Percentiles rank a stretch among this genome's conserved stretches.
These are phyloP conservation scores for Ceratina calcarata DNA, from an alignment of 1,140 invertebrate genomes.

Conservation along the genomic window DNA sequence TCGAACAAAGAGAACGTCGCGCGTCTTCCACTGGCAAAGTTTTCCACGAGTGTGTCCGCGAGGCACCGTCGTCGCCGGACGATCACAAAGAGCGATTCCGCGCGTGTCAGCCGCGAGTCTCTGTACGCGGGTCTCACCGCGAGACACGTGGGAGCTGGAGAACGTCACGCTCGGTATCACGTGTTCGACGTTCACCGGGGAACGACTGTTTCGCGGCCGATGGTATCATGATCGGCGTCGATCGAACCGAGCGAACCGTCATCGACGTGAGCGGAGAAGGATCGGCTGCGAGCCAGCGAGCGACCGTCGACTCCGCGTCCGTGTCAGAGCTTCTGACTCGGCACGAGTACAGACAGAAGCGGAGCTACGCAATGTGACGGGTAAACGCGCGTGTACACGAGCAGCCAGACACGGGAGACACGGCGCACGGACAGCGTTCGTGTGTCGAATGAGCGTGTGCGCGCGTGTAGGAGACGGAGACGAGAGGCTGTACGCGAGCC, in stretches of 20 bases:
- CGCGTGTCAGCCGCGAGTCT: background rate
- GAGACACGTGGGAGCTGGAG: conserved; percentile 37
- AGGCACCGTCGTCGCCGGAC: background rate
- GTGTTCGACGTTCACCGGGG: conserved; percentile 20
- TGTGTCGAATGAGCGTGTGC: conserved; percentile 44
- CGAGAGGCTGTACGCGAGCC: conserved; percentile 33
- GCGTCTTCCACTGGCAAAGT: background rate
- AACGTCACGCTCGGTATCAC: conserved; percentile 24
- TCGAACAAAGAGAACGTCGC: background rate
- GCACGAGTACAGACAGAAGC: conserved; percentile 76
- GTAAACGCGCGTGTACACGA: conserved; percentile 64
- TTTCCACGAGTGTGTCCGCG: background rate
- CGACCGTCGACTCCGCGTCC: conserved; percentile 60
- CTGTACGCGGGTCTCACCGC: conserved; percentile 4
- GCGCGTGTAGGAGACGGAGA: conserved; percentile 52
- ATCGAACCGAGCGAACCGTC: conserved; percentile 19
- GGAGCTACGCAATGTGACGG: conserved; percentile 77
- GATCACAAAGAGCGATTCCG: background rate
- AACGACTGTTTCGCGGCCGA: conserved; percentile 3
- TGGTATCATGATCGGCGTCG: background rate
- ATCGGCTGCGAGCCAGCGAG: conserved; percentile 27
- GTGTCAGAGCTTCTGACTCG: conserved; percentile 73
- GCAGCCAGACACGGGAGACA: conserved; percentile 38
- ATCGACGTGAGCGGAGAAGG: conserved; percentile 8
- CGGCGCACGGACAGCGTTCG: conserved; percentile 26